A percentile compares a stretch with the other conserved stretches of the same genome.
These are phyloP conservation scores for Lysiphlebus fabarum DNA, from an alignment of 1,140 invertebrate species.

Conservation along the genomic window DNA sequence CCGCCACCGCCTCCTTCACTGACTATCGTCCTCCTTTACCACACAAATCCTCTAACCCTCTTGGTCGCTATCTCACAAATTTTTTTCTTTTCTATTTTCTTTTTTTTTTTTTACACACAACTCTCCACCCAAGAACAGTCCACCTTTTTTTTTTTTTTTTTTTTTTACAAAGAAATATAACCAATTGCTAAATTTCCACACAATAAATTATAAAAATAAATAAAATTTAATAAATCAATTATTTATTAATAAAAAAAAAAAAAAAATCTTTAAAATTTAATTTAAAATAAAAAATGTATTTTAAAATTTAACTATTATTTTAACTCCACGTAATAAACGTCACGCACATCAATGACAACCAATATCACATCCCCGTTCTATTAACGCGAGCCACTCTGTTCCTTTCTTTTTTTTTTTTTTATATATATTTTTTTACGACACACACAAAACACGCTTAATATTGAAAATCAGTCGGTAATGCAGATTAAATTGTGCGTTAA, in stretches of 20 bases:
- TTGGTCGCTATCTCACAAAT: too few relatives aligned
- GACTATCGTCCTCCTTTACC: neutral
- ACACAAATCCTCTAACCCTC: too few relatives aligned
- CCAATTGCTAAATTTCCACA: neutral
- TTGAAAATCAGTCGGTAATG: conserved; percentile 8
- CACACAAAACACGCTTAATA: conserved; percentile 3
- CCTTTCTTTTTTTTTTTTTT: conserved; percentile 2
- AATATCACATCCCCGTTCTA: conserved; percentile 42
- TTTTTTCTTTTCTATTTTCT: too few relatives aligned
- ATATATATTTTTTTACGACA: neutral
- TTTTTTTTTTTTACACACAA: neutral
- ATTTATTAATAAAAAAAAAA: conserved; percentile 10
- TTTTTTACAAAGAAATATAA: neutral
- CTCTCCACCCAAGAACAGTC: neutral
- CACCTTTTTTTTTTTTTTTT: too few relatives aligned
- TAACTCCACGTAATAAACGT: conserved; percentile 29
- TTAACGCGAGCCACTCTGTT: conserved; percentile 20
- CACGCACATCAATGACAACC: conserved; percentile 45
- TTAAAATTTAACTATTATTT: neutral
- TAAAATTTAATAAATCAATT: too few relatives aligned
- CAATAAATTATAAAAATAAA: too few relatives aligned
- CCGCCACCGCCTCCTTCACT: conserved; percentile 32
- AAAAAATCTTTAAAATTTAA: too few relatives aligned
- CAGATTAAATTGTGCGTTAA: too few relatives aligned
- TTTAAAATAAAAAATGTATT: too few relatives aligned